Base-by-base conservation (phyloP, 1,140 invertebrate species). In the Tribolium madens region DNA sequence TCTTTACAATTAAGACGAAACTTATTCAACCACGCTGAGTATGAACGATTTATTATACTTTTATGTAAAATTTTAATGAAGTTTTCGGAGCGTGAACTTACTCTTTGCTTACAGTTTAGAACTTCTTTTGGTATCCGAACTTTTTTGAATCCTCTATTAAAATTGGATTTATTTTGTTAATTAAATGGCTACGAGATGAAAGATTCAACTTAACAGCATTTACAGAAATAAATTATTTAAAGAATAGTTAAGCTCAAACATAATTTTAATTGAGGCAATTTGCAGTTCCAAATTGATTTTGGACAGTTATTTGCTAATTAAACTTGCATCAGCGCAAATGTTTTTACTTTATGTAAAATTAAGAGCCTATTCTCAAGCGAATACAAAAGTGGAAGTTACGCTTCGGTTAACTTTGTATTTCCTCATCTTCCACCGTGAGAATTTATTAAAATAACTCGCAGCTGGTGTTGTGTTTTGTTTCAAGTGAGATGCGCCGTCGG, bases 401-500 rank as follows among this genome's bases (percentile, higher is more conserved):
- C 57, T 64, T 33, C 57, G 26, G n/a, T 33, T 64, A n/a, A 33
- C 18, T 64, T 57, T 64, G 26, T 14, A 14, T 64, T 64, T 64
- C 57, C 57, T 64, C 57, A 57, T 57, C 26, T 64, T 42, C 21
- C 14, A 64, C n/a, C 57, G 57, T 64, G 57, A 33, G 57, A 64
- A 64, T 64, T 64, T 64, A 64, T 64, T 64, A 64, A 64, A 64
- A 64, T 64, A 33, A 64, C 57, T 64, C 57, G 21, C 57, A 64
- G 57, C 57, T 33, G 57, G 57, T 64, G 57, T 10, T 57, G 52
- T 21, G 17, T 64, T 64, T 64, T 64, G 57, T 64, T 64, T 64
- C 17, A 33, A 64, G 57, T 42, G 36, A 1, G 57, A 26, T 64
- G 26, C n/a, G 26, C 21, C 57, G 57, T 12, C 57, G 57, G 14